Evolutionary conservation across 2,113 vertebrate species (phyloP).

Genomic region (Melanocharis versteri): DNA sequence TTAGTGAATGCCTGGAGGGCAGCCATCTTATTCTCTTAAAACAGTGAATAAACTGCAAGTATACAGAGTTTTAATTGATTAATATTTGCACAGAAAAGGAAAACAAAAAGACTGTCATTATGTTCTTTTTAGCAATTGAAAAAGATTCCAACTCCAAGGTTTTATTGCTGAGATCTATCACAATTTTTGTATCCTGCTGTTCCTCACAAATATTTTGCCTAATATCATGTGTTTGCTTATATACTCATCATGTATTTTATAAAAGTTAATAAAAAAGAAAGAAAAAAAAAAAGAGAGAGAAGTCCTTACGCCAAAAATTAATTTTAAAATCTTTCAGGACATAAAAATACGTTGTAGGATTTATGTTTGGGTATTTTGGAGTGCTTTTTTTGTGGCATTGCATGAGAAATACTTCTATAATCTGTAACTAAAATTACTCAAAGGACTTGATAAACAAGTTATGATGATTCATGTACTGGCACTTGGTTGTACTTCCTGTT

Average conservation of each 20-base stretch:
- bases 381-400: background rate
- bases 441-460: background rate
- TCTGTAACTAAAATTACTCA: background rate
- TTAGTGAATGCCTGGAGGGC: slow-evolving; percentile 76
- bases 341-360: background rate
- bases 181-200: background rate
- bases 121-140: slow-evolving; percentile 73
- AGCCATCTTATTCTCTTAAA: slow-evolving; percentile 77
- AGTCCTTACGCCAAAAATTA: background rate
- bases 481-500: background rate
- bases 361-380: background rate
- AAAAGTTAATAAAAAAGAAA: background rate
- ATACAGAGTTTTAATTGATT: slow-evolving; percentile 59
- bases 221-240: background rate
- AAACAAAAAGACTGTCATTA: slow-evolving; percentile 47
- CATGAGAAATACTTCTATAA: background rate
- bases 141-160: slow-evolving; percentile 14
- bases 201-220: background rate
- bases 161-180: slow-evolving; percentile 59
- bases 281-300: background rate
- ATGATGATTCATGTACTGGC: background rate
- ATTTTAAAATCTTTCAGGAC: background rate
- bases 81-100: slow-evolving; percentile 42
- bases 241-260: background rate
- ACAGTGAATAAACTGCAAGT: slow-evolving; percentile 69